phyloP scores from a whole-genome alignment of 2,888 invertebrate species.

The Apodemia hepburni region DNA sequence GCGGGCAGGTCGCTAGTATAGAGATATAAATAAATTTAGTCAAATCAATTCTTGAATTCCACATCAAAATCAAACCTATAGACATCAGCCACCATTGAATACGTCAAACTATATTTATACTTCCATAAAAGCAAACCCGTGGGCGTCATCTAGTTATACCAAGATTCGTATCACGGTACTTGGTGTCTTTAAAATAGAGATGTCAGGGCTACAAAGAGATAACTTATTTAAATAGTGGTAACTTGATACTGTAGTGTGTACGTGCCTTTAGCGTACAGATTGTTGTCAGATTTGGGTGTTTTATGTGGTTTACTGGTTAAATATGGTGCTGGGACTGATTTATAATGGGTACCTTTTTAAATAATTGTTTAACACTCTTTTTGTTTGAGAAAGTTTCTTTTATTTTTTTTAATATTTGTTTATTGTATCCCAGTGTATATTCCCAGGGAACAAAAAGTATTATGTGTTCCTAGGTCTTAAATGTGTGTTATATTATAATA shows the following conservation, averaged over 20 bases:
- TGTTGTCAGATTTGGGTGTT: conserved; percentile 39
- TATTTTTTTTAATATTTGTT: too few species aligned
- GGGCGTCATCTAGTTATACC: not conserved
- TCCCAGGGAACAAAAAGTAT: too few species aligned
- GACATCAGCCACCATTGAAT: not conserved
- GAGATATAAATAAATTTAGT: too few species aligned
- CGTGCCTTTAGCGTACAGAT: conserved; percentile 48
- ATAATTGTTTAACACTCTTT: conserved; percentile 12
- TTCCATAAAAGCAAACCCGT: conserved; percentile 11
- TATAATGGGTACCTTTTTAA: conserved; percentile 10
- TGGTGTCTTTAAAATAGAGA: conserved; percentile 57
- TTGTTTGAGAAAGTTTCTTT: conserved; percentile 9
- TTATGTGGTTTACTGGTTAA: conserved; percentile 23
- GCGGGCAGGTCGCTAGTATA: too few species aligned
- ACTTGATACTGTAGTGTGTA: conserved; percentile 57
- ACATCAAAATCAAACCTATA: not conserved
- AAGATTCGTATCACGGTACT: conserved; percentile 26
- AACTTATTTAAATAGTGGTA: conserved; percentile 71
- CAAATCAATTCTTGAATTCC: not conserved
- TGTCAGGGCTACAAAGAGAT: conserved; percentile 51
- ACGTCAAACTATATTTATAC: conserved; percentile 6
- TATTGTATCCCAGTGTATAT: too few species aligned
- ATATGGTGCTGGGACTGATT: conserved; percentile 4
- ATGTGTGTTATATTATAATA: too few species aligned
- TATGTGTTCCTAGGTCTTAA: too few species aligned